A percentile compares a stretch with the other conserved stretches of the same genome.
Evolutionary conservation across 1,140 invertebrate genomes (phyloP).

Genomic region (Stegodyphus dumicola): DNA sequence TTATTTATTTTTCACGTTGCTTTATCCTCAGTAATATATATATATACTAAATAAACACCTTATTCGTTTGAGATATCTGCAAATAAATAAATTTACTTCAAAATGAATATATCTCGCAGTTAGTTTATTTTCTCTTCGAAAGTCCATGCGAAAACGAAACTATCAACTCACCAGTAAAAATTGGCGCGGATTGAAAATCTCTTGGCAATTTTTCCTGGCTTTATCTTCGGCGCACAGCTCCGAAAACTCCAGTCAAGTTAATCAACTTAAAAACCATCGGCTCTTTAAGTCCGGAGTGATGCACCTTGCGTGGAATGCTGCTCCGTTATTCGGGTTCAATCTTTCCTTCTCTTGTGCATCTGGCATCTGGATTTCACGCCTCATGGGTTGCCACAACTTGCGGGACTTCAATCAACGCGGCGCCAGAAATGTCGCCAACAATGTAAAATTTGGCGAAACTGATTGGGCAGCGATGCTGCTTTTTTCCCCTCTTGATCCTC

Average conservation of each 20-base stretch:
- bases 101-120: too few relatives aligned
- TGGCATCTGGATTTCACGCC: constrained; percentile 59
- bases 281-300: constrained; percentile 16
- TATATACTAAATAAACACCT: too few relatives aligned
- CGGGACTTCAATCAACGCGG: constrained; percentile 48
- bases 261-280: constrained; percentile 45
- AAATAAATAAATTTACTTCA: too few relatives aligned
- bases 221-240: constrained; percentile 36
- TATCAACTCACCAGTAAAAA: constrained; percentile 44
- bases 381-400: constrained; percentile 51
- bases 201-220: constrained; percentile 36
- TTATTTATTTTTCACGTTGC: too few relatives aligned
- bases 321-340: constrained; percentile 56
- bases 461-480: not conserved
- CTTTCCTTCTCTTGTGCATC: constrained; percentile 53
- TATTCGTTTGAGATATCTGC: too few relatives aligned
- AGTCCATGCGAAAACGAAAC: not conserved
- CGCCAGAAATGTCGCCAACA: constrained; percentile 39
- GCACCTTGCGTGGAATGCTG: constrained; percentile 41
- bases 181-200: constrained; percentile 24
- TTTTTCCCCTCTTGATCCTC: constrained; percentile 19
- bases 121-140: too few relatives aligned
- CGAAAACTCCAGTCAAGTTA: constrained; percentile 37
- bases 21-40: too few relatives aligned
- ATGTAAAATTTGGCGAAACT: not conserved